phyloP scores from a whole-genome alignment of 2,113 vertebrate genomes.

The Pelvicachromis taeniatus region DNA sequence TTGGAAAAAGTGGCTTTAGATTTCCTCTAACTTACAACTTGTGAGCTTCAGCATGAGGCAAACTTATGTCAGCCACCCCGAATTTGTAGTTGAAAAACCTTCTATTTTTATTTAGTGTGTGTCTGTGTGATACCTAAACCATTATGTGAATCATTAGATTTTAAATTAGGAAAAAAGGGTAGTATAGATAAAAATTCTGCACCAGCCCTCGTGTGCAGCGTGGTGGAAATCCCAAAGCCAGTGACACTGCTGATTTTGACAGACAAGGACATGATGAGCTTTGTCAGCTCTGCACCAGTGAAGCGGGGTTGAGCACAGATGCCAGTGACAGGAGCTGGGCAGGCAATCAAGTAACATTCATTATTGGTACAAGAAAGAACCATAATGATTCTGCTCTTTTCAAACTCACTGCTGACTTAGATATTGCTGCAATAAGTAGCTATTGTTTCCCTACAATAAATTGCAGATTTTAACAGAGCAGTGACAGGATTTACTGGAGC shows the following conservation, averaged over 20 bases:
- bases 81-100: not conserved
- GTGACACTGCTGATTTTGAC: constrained; percentile 16
- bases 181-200: not conserved
- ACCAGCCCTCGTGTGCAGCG: not conserved
- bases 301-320: not conserved
- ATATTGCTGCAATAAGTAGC: constrained; percentile 5
- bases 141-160: not conserved
- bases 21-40: not conserved
- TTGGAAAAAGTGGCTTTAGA: not conserved
- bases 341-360: constrained; percentile 29
- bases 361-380: constrained; percentile 5
- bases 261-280: constrained; percentile 38
- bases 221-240: not conserved
- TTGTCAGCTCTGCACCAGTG: constrained; percentile 22
- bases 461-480: not conserved
- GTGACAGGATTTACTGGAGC: not conserved
- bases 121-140: not conserved
- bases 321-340: constrained; percentile 10
- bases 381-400: not conserved
- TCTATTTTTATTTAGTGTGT: not conserved
- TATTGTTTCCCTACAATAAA: not conserved
- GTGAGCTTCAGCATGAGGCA: not conserved
- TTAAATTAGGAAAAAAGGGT: not conserved
- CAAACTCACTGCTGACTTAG: not conserved
- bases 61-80: not conserved